These are phyloP conservation scores for Kradibia gibbosae DNA, from an alignment of 1,140 invertebrate genomes.

Conservation along the genomic window DNA sequence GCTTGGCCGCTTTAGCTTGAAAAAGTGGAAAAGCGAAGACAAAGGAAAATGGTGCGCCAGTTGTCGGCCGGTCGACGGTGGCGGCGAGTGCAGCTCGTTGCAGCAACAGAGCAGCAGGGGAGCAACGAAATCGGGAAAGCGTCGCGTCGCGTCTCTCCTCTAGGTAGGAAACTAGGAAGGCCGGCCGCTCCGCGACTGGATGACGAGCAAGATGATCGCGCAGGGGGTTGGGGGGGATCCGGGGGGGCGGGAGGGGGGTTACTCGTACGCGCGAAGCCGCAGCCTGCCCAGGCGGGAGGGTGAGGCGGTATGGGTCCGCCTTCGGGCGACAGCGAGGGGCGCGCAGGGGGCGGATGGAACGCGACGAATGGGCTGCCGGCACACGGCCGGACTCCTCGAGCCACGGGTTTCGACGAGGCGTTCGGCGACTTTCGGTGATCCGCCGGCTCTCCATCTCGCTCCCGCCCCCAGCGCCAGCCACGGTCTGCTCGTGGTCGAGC, in stretches of 20 bases:
- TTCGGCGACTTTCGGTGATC: not conserved
- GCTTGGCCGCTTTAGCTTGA: no score
- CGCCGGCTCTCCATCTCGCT: not conserved
- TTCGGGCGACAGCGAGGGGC: not conserved
- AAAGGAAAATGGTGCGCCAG: conserved; percentile 4
- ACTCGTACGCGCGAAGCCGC: no score
- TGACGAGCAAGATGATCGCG: no score
- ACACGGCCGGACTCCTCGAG: not conserved
- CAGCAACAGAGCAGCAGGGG: not conserved
- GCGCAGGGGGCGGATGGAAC: not conserved
- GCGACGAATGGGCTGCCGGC: conserved; percentile 35
- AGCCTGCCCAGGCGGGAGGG: no score
- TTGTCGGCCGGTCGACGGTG: not conserved
- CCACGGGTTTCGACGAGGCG: not conserved
- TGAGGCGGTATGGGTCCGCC: not conserved
- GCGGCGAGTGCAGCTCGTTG: not conserved
- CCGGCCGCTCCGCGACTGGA: no score
- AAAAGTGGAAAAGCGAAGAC: not conserved
- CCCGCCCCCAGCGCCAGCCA: no score
- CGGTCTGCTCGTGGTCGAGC: not conserved
- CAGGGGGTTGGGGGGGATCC: no score
- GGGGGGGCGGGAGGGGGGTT: no score
- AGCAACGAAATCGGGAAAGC: not conserved
- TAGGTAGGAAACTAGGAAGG: not conserved
- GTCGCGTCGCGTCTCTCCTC: not conserved